These are phyloP conservation scores for Pangasius sanitwongsei DNA, from an alignment of 2,797 vertebrate genomes.

Conservation along the genomic window DNA sequence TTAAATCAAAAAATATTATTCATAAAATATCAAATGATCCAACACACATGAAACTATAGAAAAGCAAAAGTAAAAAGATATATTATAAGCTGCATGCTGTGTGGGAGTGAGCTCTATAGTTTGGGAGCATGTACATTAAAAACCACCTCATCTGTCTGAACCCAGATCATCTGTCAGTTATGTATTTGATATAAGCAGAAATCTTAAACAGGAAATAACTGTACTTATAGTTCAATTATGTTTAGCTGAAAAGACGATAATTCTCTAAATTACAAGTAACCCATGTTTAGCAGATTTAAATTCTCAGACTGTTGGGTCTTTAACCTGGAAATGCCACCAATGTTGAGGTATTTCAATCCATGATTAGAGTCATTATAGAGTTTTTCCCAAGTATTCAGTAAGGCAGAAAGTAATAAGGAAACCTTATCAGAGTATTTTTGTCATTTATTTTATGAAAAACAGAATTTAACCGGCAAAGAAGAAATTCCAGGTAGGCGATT, in stretches of 20 bases:
- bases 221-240: neutral
- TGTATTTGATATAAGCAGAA: neutral
- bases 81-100: no score
- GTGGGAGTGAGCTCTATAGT: no score
- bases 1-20: neutral
- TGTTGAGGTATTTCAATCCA: neutral
- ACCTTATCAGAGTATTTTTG: slow-evolving; percentile 52
- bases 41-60: neutral
- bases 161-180: no score
- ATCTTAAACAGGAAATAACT: neutral
- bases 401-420: neutral
- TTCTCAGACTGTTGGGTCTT: neutral
- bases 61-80: neutral
- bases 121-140: no score
- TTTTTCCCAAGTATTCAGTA: neutral
- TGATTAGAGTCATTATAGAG: neutral
- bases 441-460: slow-evolving; percentile 81
- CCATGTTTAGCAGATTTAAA: neutral
- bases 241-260: neutral
- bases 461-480: slow-evolving; percentile 67
- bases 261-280: neutral
- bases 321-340: neutral
- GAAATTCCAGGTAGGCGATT: slow-evolving; percentile 74
- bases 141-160: no score
- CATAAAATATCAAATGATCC: neutral